Evolutionary conservation across 2,888 invertebrate species (phyloP).

Genomic region (Beris chalybata): DNA sequence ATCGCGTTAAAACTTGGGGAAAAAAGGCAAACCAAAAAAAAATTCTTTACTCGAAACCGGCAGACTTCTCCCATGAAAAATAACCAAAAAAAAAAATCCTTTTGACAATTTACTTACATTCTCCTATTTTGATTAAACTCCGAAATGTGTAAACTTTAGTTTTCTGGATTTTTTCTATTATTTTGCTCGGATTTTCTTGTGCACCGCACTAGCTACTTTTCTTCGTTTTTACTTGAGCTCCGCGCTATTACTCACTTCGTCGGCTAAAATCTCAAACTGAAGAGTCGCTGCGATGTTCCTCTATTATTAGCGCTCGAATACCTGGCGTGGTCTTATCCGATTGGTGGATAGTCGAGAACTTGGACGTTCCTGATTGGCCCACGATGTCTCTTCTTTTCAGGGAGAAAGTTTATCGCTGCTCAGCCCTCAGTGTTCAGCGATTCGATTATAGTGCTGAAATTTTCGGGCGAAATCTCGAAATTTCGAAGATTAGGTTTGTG

Average conservation of each 20-base stretch:
- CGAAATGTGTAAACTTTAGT: neutral
- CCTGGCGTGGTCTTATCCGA: conserved; percentile 45
- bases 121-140: neutral
- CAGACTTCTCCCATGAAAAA: too few relatives aligned
- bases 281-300: conserved; percentile 45
- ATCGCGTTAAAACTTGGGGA: conserved; percentile 3
- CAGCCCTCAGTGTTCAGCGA: too few relatives aligned
- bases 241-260: conserved; percentile 44
- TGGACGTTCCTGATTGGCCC: conserved; percentile 48
- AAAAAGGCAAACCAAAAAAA: neutral
- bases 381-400: conserved; percentile 40
- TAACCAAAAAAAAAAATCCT: conserved; percentile 1
- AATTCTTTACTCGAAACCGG: too few relatives aligned
- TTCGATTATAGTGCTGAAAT: neutral
- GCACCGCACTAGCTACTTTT: too few relatives aligned
- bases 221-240: neutral
- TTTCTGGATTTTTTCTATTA: conserved; percentile 29
- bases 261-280: conserved; percentile 50
- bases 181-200: conserved; percentile 32
- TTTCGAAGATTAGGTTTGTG: conserved; percentile 11
- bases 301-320: conserved; percentile 49
- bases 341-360: conserved; percentile 42
- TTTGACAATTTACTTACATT: conserved; percentile 8
- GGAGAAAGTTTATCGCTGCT: conserved; percentile 28
- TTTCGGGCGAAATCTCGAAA: conserved; percentile 18